phyloP scores from a whole-genome alignment of 1,140 invertebrate genomes.

The Vanessa tameamea region DNA sequence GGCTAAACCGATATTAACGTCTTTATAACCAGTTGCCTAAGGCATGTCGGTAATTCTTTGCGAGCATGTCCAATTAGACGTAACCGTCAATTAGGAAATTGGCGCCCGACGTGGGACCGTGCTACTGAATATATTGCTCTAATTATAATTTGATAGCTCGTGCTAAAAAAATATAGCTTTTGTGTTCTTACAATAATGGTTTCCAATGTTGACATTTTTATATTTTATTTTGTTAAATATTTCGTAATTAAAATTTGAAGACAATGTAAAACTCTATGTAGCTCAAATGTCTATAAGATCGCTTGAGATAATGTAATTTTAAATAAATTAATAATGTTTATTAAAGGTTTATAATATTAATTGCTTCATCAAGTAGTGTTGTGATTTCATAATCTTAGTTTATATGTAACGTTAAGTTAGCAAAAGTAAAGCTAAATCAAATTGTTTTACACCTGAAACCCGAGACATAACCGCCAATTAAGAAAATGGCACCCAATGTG shows the following conservation, averaged over 20 bases:
- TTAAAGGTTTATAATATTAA: too few species aligned
- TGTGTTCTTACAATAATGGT: too few species aligned
- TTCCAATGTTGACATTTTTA: too few species aligned
- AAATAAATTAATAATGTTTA: too few species aligned
- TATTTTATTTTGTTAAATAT: not conserved
- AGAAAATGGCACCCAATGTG: slow-evolving; percentile 54
- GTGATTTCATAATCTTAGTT: too few species aligned
- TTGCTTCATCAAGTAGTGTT: too few species aligned
- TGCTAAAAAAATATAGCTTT: too few species aligned
- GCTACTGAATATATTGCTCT: slow-evolving; percentile 52
- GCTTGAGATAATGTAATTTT: too few species aligned
- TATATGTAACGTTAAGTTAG: not conserved
- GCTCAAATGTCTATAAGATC: too few species aligned
- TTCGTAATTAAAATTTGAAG: not conserved
- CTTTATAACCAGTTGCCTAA: slow-evolving; percentile 35
- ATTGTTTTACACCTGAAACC: slow-evolving; percentile 1
- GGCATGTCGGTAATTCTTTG: slow-evolving; percentile 36
- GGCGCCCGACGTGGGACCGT: slow-evolving; percentile 59
- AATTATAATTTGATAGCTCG: slow-evolving; percentile 38
- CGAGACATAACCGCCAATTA: slow-evolving; percentile 59
- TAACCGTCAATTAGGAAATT: slow-evolving; percentile 60
- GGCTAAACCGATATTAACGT: slow-evolving; percentile 37
- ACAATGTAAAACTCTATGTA: too few species aligned
- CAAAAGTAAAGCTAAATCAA: slow-evolving; percentile 1
- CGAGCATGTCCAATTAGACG: slow-evolving; percentile 51